These are phyloP conservation scores for Chymomyza caudatula DNA, from an alignment of 2,888 invertebrate genomes.

Conservation along the genomic window DNA sequence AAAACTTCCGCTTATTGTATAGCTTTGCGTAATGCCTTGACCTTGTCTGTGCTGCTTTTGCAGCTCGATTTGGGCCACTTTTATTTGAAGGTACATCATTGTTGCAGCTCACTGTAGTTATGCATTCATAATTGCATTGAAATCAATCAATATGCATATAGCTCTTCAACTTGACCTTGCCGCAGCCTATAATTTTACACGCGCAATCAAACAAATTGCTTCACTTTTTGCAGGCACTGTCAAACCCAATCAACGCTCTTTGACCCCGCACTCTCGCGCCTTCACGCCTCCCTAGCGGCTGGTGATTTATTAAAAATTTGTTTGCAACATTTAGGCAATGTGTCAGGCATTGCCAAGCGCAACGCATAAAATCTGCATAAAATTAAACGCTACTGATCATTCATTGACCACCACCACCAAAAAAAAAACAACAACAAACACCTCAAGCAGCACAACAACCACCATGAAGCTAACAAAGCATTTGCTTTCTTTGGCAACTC, in stretches of 20 bases:
- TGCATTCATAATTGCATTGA: slow-evolving; percentile 45
- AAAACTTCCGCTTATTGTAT: slow-evolving; percentile 23
- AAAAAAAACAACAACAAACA: neutral
- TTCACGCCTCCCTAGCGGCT: slow-evolving; percentile 1
- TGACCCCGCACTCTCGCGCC: neutral
- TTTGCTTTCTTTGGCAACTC: neutral
- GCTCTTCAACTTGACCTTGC: slow-evolving; percentile 58
- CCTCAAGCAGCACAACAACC: neutral
- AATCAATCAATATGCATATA: slow-evolving; percentile 51
- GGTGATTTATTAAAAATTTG: slow-evolving; percentile 54
- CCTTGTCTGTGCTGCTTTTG: neutral
- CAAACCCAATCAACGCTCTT: neutral
- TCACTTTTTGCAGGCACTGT: slow-evolving; percentile 39
- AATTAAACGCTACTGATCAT: slow-evolving; percentile 41
- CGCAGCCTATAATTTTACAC: slow-evolving; percentile 50
- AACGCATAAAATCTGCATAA: slow-evolving; percentile 64
- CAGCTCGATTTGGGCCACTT: slow-evolving; percentile 21
- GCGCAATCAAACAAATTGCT: slow-evolving; percentile 42
- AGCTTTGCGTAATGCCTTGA: slow-evolving; percentile 15
- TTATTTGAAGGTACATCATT: slow-evolving; percentile 8
- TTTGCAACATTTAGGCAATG: slow-evolving; percentile 57
- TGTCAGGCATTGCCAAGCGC: neutral
- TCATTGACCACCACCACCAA: no score
- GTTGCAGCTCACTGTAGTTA: neutral
- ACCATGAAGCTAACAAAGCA: no score